Conservation (phyloP, 2,797 vertebrate genomes). For the Dromococcyx pavoninus region DNA sequence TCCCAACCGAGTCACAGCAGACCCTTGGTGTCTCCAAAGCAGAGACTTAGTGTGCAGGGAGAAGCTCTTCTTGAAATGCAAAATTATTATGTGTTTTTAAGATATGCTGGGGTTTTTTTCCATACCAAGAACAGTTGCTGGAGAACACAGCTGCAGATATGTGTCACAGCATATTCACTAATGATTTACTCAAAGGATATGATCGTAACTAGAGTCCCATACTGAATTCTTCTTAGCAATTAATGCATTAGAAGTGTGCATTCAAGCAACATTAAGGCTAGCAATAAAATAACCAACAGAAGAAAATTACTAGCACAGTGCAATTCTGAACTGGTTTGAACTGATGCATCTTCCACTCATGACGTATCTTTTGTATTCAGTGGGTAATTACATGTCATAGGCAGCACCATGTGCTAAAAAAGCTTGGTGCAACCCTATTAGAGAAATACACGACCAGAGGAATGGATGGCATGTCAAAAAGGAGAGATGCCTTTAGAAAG, state of each 20-base stretch:
- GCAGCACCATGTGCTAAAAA: background rate
- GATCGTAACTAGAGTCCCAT: background rate
- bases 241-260: background rate
- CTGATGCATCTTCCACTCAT: background rate
- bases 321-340: constrained; percentile 7
- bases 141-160: constrained; percentile 44
- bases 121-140: background rate
- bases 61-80: constrained; percentile 48
- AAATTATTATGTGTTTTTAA: constrained; percentile 36
- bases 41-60: constrained; percentile 22
- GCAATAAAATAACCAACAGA: constrained; percentile 11
- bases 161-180: constrained; percentile 9
- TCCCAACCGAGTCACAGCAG: constrained; percentile 44
- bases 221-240: constrained; percentile 15
- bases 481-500: constrained; percentile 14
- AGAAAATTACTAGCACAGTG: background rate
- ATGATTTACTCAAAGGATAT: background rate
- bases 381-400: background rate
- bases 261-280: constrained; percentile 12
- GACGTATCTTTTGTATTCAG: background rate
- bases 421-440: background rate
- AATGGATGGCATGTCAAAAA: background rate
- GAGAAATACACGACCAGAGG: background rate
- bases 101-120: constrained; percentile 9
- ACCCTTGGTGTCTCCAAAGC: constrained; percentile 52